These are phyloP conservation scores for Erynnis tages DNA, from an alignment of 2,888 invertebrate species.

Conservation along the genomic window DNA sequence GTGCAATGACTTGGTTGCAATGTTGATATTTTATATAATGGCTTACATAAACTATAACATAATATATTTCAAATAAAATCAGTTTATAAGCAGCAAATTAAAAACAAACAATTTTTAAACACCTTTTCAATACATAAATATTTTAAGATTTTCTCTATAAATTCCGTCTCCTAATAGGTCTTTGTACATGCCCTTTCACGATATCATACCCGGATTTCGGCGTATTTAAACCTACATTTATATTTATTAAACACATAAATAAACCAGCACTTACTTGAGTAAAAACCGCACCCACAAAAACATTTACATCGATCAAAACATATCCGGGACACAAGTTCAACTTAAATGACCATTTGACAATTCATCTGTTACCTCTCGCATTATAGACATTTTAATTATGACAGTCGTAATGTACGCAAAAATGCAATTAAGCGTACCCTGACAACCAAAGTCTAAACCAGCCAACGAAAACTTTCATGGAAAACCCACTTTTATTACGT, in stretches of 20 bases:
- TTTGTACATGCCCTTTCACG: slow-evolving; percentile 3
- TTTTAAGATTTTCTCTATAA: too few species aligned
- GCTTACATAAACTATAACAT: too few species aligned
- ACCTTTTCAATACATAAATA: too few species aligned
- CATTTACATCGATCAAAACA: slow-evolving; percentile 15
- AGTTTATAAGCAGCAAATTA: too few species aligned
- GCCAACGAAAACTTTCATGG: neutral
- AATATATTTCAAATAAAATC: too few species aligned
- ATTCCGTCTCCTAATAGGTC: slow-evolving; percentile 1
- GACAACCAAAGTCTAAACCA: slow-evolving; percentile 5
- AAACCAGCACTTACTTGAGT: slow-evolving; percentile 2
- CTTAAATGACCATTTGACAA: slow-evolving; percentile 27
- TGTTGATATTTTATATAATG: too few species aligned
- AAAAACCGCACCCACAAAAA: slow-evolving; percentile 8
- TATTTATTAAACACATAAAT: neutral
- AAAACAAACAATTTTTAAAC: too few species aligned
- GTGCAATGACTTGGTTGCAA: too few species aligned
- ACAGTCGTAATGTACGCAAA: slow-evolving; percentile 20
- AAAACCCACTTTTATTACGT: slow-evolving; percentile 2
- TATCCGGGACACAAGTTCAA: slow-evolving; percentile 14
- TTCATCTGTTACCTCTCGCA: slow-evolving; percentile 29
- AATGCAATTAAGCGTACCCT: slow-evolving; percentile 21
- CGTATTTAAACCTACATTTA: neutral
- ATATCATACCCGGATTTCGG: slow-evolving; percentile 3
- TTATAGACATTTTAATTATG: slow-evolving; percentile 25